Evolutionary conservation across 2,113 vertebrate genomes (phyloP).

Genomic region (Ceyx margarethae): DNA sequence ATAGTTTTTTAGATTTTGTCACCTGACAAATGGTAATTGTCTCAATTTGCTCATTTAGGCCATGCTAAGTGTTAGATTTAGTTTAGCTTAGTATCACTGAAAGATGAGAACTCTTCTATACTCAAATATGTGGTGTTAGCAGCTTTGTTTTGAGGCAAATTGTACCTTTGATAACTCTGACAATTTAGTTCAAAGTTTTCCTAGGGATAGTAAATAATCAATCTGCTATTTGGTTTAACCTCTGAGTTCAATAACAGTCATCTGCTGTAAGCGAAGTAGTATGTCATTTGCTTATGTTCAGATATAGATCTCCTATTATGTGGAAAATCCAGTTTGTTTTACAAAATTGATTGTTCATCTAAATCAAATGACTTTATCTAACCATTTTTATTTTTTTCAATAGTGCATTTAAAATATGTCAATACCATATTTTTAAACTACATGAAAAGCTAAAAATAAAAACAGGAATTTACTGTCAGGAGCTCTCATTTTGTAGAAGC

Average conservation of each 20-base stretch:
- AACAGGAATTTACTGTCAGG: not conserved
- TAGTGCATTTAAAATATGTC: not conserved
- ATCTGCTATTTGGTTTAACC: conserved; percentile 22
- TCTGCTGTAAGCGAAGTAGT: not conserved
- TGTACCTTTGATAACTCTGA: not conserved
- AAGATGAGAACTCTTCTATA: not conserved
- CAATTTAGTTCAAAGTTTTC: conserved; percentile 33
- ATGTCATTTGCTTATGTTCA: not conserved
- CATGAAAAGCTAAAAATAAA: not conserved
- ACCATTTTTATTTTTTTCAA: not conserved
- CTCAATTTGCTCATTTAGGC: not conserved
- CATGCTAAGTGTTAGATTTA: not conserved
- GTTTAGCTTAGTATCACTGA: not conserved
- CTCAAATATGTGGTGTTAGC: not conserved
- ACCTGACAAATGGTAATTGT: not conserved
- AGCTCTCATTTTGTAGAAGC: not conserved
- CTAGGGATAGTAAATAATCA: conserved; percentile 55
- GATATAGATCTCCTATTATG: not conserved
- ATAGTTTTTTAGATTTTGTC: not conserved
- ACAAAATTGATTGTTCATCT: not conserved
- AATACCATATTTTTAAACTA: not conserved
- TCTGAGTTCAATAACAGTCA: not conserved
- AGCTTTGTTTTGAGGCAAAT: not conserved
- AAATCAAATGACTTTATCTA: not conserved
- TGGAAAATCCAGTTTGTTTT: not conserved